A percentile compares a stretch with the other conserved stretches of the same genome.
These are phyloP conservation scores for Drosophila arawakana DNA, from an alignment of 1,140 invertebrate species.

Conservation along the genomic window DNA sequence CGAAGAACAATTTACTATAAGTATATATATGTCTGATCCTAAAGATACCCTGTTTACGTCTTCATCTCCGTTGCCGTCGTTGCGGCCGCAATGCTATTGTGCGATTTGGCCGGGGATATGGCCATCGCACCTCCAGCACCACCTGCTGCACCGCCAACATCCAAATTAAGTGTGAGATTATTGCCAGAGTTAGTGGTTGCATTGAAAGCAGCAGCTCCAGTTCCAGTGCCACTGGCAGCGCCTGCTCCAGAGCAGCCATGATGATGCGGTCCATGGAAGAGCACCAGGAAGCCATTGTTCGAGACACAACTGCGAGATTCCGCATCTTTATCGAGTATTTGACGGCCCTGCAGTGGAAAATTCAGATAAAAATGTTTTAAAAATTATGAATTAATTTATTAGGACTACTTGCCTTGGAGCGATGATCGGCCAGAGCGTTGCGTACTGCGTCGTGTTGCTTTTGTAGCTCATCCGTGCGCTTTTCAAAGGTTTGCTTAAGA, in stretches of 20 bases:
- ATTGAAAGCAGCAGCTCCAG: not conserved
- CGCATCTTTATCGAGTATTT: constrained; percentile 82
- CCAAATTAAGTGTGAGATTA: constrained; percentile 73
- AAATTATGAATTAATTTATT: no score
- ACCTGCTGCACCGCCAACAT: constrained; percentile 32
- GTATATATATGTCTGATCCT: constrained; percentile 10
- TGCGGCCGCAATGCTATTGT: constrained; percentile 66
- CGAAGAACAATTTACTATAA: constrained; percentile 36
- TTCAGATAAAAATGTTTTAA: not conserved
- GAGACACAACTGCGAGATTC: constrained; percentile 78
- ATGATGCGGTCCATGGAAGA: constrained; percentile 72
- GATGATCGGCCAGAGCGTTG: constrained; percentile 88
- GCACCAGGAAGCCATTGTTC: constrained; percentile 75
- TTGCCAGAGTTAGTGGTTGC: constrained; percentile 50
- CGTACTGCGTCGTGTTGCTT: constrained; percentile 92
- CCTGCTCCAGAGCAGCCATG: constrained; percentile 52
- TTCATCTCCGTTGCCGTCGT: constrained; percentile 57
- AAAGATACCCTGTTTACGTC: constrained; percentile 56
- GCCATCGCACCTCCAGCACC: constrained; percentile 34
- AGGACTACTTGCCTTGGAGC: constrained; percentile 87
- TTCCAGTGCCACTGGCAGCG: not conserved
- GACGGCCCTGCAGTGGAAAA: constrained; percentile 61
- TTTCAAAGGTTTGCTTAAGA: constrained; percentile 90
- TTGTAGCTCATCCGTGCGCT: constrained; percentile 90
- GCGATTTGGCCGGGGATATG: constrained; percentile 77